Percentiles rank a stretch among this genome's conserved stretches.
Conservation (phyloP, 2,797 vertebrate genomes). For the Tokudaia tokunoshimensis region DNA sequence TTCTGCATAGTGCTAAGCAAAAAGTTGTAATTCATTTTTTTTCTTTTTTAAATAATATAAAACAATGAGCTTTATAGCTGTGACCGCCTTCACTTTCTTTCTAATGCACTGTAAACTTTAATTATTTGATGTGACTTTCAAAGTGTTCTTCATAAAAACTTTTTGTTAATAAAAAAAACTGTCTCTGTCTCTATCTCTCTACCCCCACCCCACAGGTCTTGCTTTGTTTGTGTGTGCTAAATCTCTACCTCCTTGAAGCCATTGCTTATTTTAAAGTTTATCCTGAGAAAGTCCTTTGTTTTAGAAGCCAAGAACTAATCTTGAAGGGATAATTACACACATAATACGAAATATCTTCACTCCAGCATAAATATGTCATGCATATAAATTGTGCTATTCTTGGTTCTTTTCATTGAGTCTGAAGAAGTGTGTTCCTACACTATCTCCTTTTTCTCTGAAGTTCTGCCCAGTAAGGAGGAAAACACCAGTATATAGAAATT, state of each 20-base stretch:
- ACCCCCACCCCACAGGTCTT: neutral
- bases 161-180: neutral
- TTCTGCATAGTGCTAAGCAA: neutral
- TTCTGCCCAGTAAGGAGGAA: conserved; percentile 8
- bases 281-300: conserved; percentile 59
- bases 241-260: conserved; percentile 57
- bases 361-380: conserved; percentile 37
- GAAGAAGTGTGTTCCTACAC: neutral
- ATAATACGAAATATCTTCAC: conserved; percentile 61
- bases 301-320: conserved; percentile 72
- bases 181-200: neutral
- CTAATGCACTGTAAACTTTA: neutral
- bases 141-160: conserved; percentile 13
- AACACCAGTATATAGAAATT: neutral
- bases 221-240: neutral
- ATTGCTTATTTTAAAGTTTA: conserved; percentile 59
- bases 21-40: neutral
- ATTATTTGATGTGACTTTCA: conserved; percentile 8
- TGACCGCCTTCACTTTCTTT: neutral
- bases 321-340: conserved; percentile 43
- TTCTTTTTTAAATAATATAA: neutral
- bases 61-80: neutral
- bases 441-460: neutral
- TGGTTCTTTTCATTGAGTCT: neutral
- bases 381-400: conserved; percentile 62